Percentiles rank a stretch among this genome's conserved stretches.
These are phyloP conservation scores for Bombus superbus DNA, from an alignment of 1,140 invertebrate genomes.

Conservation along the genomic window DNA sequence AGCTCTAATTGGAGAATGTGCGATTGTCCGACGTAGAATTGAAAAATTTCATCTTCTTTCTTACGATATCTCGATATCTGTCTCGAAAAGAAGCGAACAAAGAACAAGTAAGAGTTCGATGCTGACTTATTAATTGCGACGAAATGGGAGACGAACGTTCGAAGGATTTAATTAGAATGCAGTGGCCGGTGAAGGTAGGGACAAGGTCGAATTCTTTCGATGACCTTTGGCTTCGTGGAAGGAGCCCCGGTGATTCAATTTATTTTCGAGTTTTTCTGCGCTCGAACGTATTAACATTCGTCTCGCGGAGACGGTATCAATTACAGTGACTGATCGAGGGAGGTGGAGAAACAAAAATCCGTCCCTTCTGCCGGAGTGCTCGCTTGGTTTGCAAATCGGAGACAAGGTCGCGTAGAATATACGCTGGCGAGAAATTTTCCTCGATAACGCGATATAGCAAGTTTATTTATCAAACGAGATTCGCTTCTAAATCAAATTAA, in stretches of 20 bases:
- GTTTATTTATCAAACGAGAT: background rate
- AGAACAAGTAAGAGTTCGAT: background rate
- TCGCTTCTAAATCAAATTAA: background rate
- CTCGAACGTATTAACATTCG: slow-evolving; percentile 36
- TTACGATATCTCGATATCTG: background rate
- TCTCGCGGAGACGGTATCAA: slow-evolving; percentile 32
- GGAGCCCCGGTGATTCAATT: slow-evolving; percentile 33
- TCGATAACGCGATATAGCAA: background rate
- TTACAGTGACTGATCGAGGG: slow-evolving; percentile 44
- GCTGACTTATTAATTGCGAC: background rate
- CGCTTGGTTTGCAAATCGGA: background rate
- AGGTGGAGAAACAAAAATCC: slow-evolving; percentile 4
- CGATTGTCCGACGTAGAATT: background rate
- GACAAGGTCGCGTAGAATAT: background rate
- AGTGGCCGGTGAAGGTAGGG: background rate
- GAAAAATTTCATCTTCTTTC: background rate
- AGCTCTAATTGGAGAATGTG: background rate
- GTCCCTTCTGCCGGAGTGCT: background rate
- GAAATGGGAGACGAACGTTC: background rate
- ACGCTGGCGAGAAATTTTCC: background rate
- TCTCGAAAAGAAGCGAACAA: background rate
- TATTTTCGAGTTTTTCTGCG: slow-evolving; percentile 23
- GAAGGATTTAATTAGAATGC: slow-evolving; percentile 35
- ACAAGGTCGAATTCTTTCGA: slow-evolving; percentile 16
- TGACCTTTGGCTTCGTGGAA: slow-evolving; percentile 4